phyloP scores from a whole-genome alignment of 1,140 invertebrate genomes.

The Drosophila dunni region DNA sequence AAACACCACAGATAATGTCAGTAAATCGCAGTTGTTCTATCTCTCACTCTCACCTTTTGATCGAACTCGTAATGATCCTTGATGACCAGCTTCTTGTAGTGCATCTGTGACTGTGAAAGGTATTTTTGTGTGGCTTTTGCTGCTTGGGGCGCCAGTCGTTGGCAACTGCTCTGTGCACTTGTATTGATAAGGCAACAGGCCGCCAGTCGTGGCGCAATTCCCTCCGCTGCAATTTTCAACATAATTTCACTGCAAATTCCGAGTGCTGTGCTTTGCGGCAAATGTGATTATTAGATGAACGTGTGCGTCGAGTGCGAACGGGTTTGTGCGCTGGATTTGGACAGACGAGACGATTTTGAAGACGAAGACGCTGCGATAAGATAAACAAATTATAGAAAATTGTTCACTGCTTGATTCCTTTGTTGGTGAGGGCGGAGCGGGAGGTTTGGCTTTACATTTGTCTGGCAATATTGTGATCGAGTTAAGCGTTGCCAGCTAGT shows the following conservation, averaged over 20 bases:
- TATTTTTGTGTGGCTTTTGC: conserved; percentile 65
- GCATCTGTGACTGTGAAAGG: conserved; percentile 67
- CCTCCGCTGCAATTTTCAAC: conserved; percentile 76
- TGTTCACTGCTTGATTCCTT: conserved; percentile 1
- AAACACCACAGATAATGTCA: background rate
- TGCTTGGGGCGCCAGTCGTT: conserved; percentile 53
- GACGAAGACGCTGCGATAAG: conserved; percentile 36
- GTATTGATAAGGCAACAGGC: conserved; percentile 59
- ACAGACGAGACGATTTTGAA: background rate
- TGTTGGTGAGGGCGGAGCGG: conserved; percentile 15
- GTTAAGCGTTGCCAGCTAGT: background rate
- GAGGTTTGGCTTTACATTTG: background rate
- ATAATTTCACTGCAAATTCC: conserved; percentile 30
- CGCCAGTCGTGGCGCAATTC: conserved; percentile 66
- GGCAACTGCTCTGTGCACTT: conserved; percentile 66
- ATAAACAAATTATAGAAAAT: conserved; percentile 39
- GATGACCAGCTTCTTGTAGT: conserved; percentile 72
- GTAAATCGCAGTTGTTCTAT: background rate
- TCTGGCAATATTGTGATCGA: conserved; percentile 6
- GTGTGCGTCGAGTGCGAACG: conserved; percentile 1
- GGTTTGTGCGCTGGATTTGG: conserved; percentile 8
- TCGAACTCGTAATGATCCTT: conserved; percentile 84
- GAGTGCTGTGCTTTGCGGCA: background rate
- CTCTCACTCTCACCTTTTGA: conserved; percentile 67
- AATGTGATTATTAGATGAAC: background rate